Percentiles rank a stretch among this genome's conserved stretches.
Conservation (phyloP, 2,113 vertebrate species). For the Struthio camelus region DNA sequence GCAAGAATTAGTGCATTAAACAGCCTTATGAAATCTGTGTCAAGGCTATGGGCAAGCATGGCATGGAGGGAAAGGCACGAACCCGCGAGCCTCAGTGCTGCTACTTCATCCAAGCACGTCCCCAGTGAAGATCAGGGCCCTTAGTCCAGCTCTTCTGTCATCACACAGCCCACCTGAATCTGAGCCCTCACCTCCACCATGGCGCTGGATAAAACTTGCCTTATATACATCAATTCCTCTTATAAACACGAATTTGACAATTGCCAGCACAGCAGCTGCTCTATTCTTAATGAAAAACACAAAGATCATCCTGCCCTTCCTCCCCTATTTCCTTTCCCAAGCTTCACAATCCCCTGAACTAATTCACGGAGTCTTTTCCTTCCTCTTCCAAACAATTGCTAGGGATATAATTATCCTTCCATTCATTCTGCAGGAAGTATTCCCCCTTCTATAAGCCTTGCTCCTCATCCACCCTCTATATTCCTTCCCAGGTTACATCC, state of each 20-base stretch:
- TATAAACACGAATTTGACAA: slow-evolving; percentile 56
- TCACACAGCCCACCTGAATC: neutral
- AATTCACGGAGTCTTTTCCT: slow-evolving; percentile 73
- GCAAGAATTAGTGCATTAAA: neutral
- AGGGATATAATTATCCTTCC: slow-evolving; percentile 71
- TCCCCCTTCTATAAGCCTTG: slow-evolving; percentile 44
- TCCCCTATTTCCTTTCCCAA: slow-evolving; percentile 72
- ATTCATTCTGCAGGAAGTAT: slow-evolving; percentile 71
- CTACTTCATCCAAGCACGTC: neutral
- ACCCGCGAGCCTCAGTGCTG: neutral
- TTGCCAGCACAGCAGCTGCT: slow-evolving; percentile 64
- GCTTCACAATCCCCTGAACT: slow-evolving; percentile 65
- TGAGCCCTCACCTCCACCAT: neutral
- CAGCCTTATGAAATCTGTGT: neutral
- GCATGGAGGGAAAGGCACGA: neutral
- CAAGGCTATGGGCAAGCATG: neutral
- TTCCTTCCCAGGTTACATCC: slow-evolving; percentile 54
- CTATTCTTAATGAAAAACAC: slow-evolving; percentile 73
- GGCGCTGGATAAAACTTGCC: slow-evolving; percentile 9
- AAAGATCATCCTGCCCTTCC: slow-evolving; percentile 74
- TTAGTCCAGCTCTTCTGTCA: neutral
- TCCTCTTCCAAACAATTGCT: slow-evolving; percentile 75
- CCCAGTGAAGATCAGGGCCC: neutral
- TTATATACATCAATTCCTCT: slow-evolving; percentile 23
- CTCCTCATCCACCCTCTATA: slow-evolving; percentile 14